Evolutionary conservation across 2,888 invertebrate genomes (phyloP), one percentile per base, ranked within the genome.

Genomic region (Orgyia antiqua): DNA sequence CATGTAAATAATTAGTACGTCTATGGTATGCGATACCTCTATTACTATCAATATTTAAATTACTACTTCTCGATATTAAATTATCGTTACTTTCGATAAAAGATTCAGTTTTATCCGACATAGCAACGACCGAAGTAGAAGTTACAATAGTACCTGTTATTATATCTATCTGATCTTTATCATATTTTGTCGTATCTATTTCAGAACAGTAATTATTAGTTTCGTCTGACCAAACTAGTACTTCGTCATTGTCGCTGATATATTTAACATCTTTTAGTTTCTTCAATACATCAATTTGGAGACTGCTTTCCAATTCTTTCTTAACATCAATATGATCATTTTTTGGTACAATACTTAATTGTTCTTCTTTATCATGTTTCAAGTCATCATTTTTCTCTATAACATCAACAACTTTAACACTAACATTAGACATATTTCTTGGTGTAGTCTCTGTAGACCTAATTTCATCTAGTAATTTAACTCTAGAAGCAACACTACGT

Each of bases 11-110:
- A 39, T 84, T 84, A 0, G 84, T 84, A 11, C 84, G 62, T 47
- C 84, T 72, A 33, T 83, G 71, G 31, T 83, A 84, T 0, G 83
- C 79, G 5, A 82, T 76, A 0, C 83, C 80, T 55, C 80, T 63
- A 21, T 73, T 79, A 29, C 79, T 80, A 30, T 82, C 79, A 6
- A 82, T 78, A 18, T 78, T 76, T 4, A 83, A 40, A 31, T 70
- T 70, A 23, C 76, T 73, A 20, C 59, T 63, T 28, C 69, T 68
- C 8, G 64, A 58, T 2, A 70, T 55, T 2, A 78, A 46, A 38
- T 71, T 72, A 2, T 75, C 74, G 23, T 48, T 64, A 39, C 76
- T 82, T 40, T 68, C 77, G 8, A 61, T 51, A 12, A 70, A 27
- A 0, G 76, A 77, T 19, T 74, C 79, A 0, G 70, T 64, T 39